Evolutionary conservation across 2,113 vertebrate species (phyloP).

Genomic region (Tupaia chinensis): DNA sequence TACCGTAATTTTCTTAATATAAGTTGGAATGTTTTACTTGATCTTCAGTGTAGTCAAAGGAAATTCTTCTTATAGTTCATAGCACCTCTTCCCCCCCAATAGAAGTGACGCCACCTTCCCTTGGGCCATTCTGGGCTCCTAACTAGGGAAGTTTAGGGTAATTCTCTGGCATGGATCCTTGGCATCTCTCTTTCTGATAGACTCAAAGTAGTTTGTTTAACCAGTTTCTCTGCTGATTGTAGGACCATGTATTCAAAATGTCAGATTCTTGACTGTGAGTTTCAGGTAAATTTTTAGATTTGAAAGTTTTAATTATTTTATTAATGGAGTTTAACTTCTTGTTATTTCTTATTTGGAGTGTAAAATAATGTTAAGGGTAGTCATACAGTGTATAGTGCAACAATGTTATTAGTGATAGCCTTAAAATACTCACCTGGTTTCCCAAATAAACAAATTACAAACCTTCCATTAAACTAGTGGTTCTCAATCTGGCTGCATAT

Average conservation of each 20-base stretch:
- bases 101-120: not conserved
- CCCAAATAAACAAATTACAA: not conserved
- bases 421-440: not conserved
- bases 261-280: not conserved
- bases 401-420: not conserved
- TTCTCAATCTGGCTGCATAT: not conserved
- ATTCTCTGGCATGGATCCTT: not conserved
- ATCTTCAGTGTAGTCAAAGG: not conserved
- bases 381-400: not conserved
- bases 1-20: not conserved
- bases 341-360: not conserved
- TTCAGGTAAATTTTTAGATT: not conserved
- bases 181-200: not conserved
- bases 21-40: not conserved
- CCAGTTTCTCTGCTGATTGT: not conserved
- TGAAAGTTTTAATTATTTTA: slow-evolving; percentile 15
- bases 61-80: not conserved
- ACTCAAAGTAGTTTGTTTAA: not conserved
- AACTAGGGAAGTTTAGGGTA: not conserved
- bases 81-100: too few relatives aligned
- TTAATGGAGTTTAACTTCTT: not conserved
- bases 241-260: not conserved
- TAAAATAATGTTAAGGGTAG: not conserved
- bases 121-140: not conserved
- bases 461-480: not conserved